A percentile compares a stretch with the other conserved stretches of the same genome.
Conservation (phyloP, 92 coral and sea anemone genomes). For the Palythoa caribaeorum region DNA sequence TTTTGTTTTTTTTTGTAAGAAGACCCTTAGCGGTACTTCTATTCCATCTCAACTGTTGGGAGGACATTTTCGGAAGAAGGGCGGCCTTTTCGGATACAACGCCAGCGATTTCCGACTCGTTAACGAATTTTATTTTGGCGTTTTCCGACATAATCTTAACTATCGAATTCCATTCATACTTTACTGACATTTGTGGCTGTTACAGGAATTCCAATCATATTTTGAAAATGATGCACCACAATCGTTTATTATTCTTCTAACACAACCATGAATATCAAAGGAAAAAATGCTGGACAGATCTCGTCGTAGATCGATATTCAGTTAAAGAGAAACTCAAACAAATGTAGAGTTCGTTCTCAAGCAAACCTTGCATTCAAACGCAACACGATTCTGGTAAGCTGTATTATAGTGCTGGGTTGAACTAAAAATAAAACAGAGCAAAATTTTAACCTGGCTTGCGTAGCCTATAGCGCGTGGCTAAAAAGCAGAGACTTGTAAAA, state of each 20-base stretch:
- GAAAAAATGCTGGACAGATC: slow-evolving; percentile 2
- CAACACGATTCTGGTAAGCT: not conserved
- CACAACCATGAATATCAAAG: not conserved
- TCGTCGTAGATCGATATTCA: not conserved
- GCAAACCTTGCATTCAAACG: slow-evolving; percentile 5
- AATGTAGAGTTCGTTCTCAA: not conserved
- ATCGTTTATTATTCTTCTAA: not conserved
- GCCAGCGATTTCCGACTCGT: not conserved
- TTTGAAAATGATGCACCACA: not conserved
- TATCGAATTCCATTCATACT: not conserved
- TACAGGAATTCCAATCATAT: not conserved
- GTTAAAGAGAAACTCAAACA: not conserved
- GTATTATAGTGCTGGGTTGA: no score
- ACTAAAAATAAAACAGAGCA: no score
- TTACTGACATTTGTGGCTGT: not conserved
- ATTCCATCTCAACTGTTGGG: slow-evolving; percentile 28
- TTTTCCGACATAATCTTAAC: not conserved
- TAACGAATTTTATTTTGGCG: not conserved
- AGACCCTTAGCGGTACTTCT: slow-evolving; percentile 41
- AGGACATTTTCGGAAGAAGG: not conserved
- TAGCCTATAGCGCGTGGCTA: not conserved
- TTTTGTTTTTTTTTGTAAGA: slow-evolving; percentile 5
- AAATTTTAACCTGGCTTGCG: not conserved
- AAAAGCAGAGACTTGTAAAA: not conserved
- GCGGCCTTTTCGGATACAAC: not conserved